Evolutionary conservation across 2,888 invertebrate genomes (phyloP), one percentile per base, ranked within the genome.

Genomic region (Ophion costatus): DNA sequence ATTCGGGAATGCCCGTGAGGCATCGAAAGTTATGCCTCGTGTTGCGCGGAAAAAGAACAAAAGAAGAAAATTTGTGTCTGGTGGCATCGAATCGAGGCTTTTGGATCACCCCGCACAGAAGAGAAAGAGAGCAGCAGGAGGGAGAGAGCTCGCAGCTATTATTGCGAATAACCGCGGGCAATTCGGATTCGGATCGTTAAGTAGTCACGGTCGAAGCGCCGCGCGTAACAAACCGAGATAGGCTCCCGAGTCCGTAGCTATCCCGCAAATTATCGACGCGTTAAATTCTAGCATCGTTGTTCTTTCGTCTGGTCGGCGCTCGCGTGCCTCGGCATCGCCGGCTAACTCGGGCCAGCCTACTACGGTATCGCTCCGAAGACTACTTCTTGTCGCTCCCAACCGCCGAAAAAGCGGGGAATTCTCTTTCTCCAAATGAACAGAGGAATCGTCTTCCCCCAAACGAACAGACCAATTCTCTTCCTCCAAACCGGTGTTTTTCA

Each of bases 201-300:
- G 81, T 67, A 75, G 78, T 82, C 71, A 82, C 84, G 84, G 75
- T 84, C 81, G 81, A 84, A 79, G 75, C 22, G 80, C 45, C 45
- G 61, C 80, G 83, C 83, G 73, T 67, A 80, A 78, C 82, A 80
- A 83, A 80, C 80, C 83, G 76, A 76, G 69, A 64, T 73, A 57
- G 67, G 17, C 51, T 45, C 76, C 33, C 66, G 76, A 38, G 73
- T 63, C 29, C n/a, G 33, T 45, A 14, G 45, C 45, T 67, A 56
- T 75, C 75, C 66, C 84, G 75, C 78, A 79, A 84, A 75, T 84
- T 82, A 84, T 71, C 81, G 84, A 79, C 81, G 84, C 84, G 84
- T 84, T 79, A 75, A 82, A 82, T 84, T 84, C 75, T 22, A 66
- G 24, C 84, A 70, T 42, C 64, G 70, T 67, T 59, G 38, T 75